Evolutionary conservation across 2,797 vertebrate species (phyloP).

Genomic region (Xenentodon cancila): DNA sequence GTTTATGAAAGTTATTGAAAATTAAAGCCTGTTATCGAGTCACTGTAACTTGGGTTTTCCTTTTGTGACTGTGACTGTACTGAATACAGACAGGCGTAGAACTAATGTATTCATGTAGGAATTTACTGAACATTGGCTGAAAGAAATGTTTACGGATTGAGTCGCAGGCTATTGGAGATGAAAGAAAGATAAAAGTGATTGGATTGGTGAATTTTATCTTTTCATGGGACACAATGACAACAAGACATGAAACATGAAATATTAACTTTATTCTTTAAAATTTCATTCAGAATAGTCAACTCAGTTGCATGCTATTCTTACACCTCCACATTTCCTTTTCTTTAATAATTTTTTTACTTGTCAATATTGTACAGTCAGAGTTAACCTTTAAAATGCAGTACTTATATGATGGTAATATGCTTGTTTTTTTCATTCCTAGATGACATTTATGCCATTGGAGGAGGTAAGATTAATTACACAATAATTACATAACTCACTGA

Average conservation of each 20-base stretch:
- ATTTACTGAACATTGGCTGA: no score
- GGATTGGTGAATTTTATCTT: neutral
- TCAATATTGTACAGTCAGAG: neutral
- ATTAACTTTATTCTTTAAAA: neutral
- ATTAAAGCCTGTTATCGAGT: no score
- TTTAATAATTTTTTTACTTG: neutral
- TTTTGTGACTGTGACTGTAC: no score
- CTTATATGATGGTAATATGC: slow-evolving; percentile 3
- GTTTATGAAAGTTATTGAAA: no score
- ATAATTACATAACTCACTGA: neutral
- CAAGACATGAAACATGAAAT: neutral
- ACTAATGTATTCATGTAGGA: no score
- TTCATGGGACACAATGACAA: slow-evolving; percentile 20
- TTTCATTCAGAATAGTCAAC: neutral
- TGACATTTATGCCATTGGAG: slow-evolving; percentile 74
- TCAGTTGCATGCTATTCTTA: neutral
- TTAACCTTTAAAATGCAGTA: neutral
- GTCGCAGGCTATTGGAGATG: neutral
- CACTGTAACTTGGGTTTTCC: no score
- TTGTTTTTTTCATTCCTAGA: slow-evolving; percentile 62
- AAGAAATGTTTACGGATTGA: neutral
- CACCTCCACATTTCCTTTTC: neutral
- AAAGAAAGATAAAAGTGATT: neutral
- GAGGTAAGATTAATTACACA: slow-evolving; percentile 54
- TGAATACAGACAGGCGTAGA: no score